These are phyloP conservation scores for Andrena fulva DNA, from an alignment of 2,888 invertebrate species.

Conservation along the genomic window DNA sequence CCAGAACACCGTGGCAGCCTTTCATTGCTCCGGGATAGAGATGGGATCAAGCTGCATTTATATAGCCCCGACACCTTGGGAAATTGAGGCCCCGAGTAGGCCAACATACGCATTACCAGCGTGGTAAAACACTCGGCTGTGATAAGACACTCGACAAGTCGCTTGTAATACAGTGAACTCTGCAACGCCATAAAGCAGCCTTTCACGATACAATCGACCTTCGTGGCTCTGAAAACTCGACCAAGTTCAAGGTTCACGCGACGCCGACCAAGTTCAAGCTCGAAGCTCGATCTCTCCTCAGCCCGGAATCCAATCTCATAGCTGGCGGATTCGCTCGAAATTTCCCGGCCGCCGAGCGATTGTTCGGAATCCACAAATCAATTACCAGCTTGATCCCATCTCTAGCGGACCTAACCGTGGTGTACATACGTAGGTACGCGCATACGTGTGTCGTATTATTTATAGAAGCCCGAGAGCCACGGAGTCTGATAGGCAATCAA, in stretches of 20 bases:
- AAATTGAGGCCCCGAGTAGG: constrained; percentile 6
- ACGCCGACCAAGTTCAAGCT: background rate
- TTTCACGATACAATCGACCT: background rate
- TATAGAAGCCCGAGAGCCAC: constrained; percentile 67
- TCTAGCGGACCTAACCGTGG: constrained; percentile 12
- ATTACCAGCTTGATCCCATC: constrained; percentile 51
- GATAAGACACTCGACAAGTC: background rate
- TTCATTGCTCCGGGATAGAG: constrained; percentile 28
- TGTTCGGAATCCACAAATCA: constrained; percentile 44
- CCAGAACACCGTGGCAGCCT: constrained; percentile 13
- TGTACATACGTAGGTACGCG: constrained; percentile 12
- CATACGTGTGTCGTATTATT: constrained; percentile 69
- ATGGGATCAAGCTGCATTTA: constrained; percentile 33
- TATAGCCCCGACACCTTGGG: background rate
- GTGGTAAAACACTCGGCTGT: background rate
- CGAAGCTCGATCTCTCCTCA: background rate
- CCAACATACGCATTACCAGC: background rate
- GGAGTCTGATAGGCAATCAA: constrained; percentile 80
- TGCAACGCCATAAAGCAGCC: background rate
- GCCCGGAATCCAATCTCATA: background rate
- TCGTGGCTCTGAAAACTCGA: background rate
- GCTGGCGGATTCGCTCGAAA: background rate
- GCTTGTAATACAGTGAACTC: background rate
- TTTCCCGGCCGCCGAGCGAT: constrained; percentile 11
- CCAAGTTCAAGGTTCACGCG: background rate